These are phyloP conservation scores for Zootoca vivipara DNA, from an alignment of 2,113 vertebrate genomes.

Conservation along the genomic window DNA sequence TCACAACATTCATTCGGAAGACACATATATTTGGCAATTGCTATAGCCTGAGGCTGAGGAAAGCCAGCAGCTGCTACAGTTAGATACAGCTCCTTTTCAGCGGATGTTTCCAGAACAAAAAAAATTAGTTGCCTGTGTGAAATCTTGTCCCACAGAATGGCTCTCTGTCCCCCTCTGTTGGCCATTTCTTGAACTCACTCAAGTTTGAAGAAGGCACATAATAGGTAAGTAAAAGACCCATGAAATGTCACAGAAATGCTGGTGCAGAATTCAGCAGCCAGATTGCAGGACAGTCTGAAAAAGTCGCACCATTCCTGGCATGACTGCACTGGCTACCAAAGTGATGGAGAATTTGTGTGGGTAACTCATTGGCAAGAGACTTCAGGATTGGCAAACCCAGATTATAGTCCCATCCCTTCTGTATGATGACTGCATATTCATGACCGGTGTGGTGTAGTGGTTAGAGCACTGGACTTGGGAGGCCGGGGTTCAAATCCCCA, in stretches of 20 bases:
- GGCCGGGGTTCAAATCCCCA: too few species aligned
- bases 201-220: not conserved
- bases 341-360: not conserved
- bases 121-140: not conserved
- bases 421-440: not conserved
- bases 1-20: not conserved
- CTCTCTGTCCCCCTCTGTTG: constrained; percentile 22
- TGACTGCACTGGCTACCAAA: too few species aligned
- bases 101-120: constrained; percentile 4
- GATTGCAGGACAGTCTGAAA: too few species aligned
- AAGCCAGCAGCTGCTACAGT: not conserved
- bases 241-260: not conserved
- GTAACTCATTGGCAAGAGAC: not conserved
- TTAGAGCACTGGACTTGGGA: too few species aligned
- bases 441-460: not conserved
- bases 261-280: too few species aligned
- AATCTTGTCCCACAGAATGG: not conserved
- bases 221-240: not conserved
- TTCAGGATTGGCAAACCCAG: not conserved
- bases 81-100: not conserved
- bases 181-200: not conserved
- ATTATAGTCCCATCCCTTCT: not conserved
- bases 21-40: not conserved
- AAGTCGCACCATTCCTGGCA: too few species aligned
- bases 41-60: not conserved